Percentiles rank a stretch among this genome's conserved stretches.
These are phyloP conservation scores for Ooceraea biroi DNA, from an alignment of 1,140 invertebrate species.

Conservation along the genomic window DNA sequence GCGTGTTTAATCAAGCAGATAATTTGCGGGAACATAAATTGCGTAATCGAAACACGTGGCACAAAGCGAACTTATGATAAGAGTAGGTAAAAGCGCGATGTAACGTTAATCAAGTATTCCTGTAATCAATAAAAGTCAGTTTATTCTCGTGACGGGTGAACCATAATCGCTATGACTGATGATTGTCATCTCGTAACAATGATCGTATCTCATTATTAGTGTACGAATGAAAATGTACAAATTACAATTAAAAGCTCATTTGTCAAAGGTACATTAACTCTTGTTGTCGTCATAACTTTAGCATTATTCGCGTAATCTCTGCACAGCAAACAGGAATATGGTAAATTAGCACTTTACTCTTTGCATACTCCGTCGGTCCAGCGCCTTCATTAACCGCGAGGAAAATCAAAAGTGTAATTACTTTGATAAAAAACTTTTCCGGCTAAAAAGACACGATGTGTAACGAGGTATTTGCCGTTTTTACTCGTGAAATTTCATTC, in stretches of 20 bases:
- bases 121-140: slow-evolving; percentile 22
- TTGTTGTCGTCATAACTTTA: slow-evolving; percentile 40
- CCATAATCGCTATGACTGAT: background rate
- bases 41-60: slow-evolving; percentile 23
- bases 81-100: background rate
- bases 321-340: slow-evolving; percentile 48
- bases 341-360: slow-evolving; percentile 59
- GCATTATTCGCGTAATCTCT: slow-evolving; percentile 58
- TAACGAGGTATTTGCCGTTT: slow-evolving; percentile 31
- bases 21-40: slow-evolving; percentile 5
- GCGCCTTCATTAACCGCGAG: slow-evolving; percentile 49
- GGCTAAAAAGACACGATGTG: background rate
- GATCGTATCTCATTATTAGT: slow-evolving; percentile 18
- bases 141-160: slow-evolving; percentile 13
- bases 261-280: slow-evolving; percentile 22
- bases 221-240: background rate
- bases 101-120: background rate
- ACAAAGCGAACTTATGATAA: slow-evolving; percentile 14
- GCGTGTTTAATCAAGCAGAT: slow-evolving; percentile 13
- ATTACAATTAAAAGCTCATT: slow-evolving; percentile 27
- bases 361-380: slow-evolving; percentile 48
- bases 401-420: slow-evolving; percentile 58
- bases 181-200: background rate
- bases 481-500: slow-evolving; percentile 7
- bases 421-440: slow-evolving; percentile 38